Conservation (phyloP, 2,113 vertebrate genomes). For the Aspidoscelis tigris region DNA sequence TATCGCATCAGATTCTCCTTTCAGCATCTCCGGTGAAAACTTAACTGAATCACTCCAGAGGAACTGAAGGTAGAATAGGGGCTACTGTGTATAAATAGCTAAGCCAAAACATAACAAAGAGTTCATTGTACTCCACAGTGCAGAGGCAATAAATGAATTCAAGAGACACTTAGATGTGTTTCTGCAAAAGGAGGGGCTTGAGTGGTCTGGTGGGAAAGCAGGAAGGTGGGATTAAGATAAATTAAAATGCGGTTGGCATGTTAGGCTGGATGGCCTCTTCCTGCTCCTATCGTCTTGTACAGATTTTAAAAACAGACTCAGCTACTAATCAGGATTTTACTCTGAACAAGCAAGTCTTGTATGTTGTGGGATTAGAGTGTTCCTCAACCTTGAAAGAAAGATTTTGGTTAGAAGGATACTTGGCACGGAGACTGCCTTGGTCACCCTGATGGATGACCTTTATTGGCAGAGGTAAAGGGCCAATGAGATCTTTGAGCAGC, state of each 20-base stretch:
- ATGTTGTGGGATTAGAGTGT: constrained; percentile 28
- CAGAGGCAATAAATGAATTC: constrained; percentile 74
- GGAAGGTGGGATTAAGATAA: constrained; percentile 75
- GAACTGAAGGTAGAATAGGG: constrained; percentile 51
- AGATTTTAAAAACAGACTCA: constrained; percentile 45
- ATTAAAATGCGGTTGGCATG: constrained; percentile 68
- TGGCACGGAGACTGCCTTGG: not conserved
- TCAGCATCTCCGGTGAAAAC: constrained; percentile 18
- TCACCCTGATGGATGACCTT: no score
- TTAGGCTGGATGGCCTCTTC: constrained; percentile 49
- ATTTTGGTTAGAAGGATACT: not conserved
- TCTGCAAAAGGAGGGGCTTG: constrained; percentile 65
- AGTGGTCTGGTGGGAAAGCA: constrained; percentile 68
- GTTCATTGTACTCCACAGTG: constrained; percentile 70
- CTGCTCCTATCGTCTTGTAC: constrained; percentile 48
- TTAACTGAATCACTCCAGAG: constrained; percentile 17
- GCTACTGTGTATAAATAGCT: constrained; percentile 56
- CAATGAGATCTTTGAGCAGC: no score
- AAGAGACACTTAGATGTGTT: constrained; percentile 80
- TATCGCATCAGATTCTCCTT: constrained; percentile 28
- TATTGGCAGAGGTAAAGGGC: no score
- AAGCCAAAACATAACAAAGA: constrained; percentile 72
- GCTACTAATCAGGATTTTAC: constrained; percentile 47
- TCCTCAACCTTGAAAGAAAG: not conserved
- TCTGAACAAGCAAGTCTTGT: constrained; percentile 26